Conservation (phyloP, 2,797 vertebrate species). For the Mus caroli region DNA sequence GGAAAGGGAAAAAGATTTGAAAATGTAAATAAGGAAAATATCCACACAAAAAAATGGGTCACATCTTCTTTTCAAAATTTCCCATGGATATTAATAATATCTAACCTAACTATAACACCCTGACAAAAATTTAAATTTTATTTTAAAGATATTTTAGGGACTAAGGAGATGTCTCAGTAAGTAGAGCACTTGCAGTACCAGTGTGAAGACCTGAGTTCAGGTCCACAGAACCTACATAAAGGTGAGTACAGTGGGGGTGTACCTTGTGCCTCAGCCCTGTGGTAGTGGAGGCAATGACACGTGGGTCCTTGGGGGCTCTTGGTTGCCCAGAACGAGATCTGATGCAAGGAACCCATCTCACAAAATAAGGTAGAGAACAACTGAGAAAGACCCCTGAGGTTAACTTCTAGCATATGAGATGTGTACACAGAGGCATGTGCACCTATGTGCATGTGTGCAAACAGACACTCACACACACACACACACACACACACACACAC, state of each 20-base stretch:
- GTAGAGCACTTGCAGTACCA: background rate
- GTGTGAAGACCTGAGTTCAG: background rate
- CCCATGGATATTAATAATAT: conserved; percentile 10
- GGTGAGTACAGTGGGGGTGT: background rate
- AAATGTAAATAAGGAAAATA: too few relatives aligned
- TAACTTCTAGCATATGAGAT: background rate
- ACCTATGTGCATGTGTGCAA: too few relatives aligned
- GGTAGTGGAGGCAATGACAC: background rate
- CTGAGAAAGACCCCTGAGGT: background rate
- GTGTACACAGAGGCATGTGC: background rate
- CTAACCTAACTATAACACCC: background rate
- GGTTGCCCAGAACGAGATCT: background rate
- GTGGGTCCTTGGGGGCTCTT: background rate
- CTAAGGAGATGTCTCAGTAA: too few relatives aligned
- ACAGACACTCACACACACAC: background rate
- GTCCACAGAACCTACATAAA: background rate
- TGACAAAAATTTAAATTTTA: conserved; percentile 11
- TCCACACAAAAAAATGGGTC: background rate
- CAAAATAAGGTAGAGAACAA: background rate
- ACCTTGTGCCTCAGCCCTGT: background rate
- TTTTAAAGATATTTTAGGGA: conserved; percentile 13
- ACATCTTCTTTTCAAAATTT: conserved; percentile 46
- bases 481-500: background rate
- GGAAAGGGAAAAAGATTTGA: too few relatives aligned
- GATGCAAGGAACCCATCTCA: background rate